Evolutionary conservation across 2,113 vertebrate species (phyloP).

Genomic region (Otolemur garnettii): DNA sequence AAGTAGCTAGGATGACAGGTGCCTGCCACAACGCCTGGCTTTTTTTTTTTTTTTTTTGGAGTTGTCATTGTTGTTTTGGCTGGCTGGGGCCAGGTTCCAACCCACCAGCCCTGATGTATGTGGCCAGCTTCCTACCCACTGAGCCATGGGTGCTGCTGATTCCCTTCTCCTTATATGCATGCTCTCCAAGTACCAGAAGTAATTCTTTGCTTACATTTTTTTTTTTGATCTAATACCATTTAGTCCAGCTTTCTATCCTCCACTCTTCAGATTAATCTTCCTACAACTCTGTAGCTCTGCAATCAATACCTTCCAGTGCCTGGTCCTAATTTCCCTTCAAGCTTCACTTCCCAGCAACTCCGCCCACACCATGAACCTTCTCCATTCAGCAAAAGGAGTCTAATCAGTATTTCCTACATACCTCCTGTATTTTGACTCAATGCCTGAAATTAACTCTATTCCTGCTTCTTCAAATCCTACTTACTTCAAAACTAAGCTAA

Average conservation of each 20-base stretch:
- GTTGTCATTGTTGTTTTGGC: too few species aligned
- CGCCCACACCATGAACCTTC: background rate
- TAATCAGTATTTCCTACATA: background rate
- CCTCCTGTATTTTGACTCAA: background rate
- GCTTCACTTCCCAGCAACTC: background rate
- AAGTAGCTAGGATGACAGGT: too few species aligned
- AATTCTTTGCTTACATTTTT: background rate
- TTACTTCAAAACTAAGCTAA: slow-evolving; percentile 50
- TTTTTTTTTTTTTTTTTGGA: too few species aligned
- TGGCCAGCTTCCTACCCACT: too few species aligned
- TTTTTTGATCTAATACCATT: background rate
- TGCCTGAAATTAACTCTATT: background rate
- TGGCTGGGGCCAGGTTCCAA: too few species aligned
- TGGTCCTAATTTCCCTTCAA: background rate
- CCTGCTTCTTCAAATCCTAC: slow-evolving; percentile 15
- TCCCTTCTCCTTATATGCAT: background rate
- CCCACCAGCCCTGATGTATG: too few species aligned
- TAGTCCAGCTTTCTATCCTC: background rate
- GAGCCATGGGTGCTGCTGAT: background rate
- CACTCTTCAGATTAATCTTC: slow-evolving; percentile 12
- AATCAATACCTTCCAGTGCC: background rate
- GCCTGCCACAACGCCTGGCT: too few species aligned
- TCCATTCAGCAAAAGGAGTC: background rate
- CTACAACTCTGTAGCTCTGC: background rate
- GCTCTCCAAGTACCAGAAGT: slow-evolving; percentile 24